Evolutionary conservation across 2,888 invertebrate genomes (phyloP).

Genomic region (Sinhomidia bicolor): DNA sequence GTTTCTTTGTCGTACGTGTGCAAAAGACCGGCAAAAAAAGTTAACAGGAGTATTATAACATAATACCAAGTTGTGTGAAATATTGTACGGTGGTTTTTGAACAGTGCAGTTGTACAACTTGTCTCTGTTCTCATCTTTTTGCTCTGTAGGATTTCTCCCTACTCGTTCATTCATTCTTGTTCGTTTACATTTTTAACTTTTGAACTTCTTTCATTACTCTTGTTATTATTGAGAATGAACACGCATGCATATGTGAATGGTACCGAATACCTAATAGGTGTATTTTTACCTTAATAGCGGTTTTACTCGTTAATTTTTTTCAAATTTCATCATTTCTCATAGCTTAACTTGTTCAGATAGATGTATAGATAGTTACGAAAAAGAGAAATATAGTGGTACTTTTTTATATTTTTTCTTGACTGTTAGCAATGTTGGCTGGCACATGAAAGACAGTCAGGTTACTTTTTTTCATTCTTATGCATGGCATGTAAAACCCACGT

Average conservation of each 20-base stretch:
- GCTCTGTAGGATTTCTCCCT: constrained; percentile 30
- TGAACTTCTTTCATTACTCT: constrained; percentile 6
- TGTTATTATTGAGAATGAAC: not conserved
- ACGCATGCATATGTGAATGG: not conserved
- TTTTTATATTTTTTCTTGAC: not conserved
- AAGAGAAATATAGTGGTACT: constrained; percentile 1
- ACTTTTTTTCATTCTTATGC: too few species aligned
- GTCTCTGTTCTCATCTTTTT: constrained; percentile 40
- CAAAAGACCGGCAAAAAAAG: not conserved
- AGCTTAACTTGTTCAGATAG: not conserved
- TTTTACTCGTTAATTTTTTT: not conserved
- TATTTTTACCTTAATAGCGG: constrained; percentile 7
- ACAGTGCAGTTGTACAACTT: not conserved
- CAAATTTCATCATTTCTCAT: constrained; percentile 15
- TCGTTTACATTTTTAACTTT: not conserved
- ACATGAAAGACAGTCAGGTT: not conserved
- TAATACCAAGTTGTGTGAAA: not conserved
- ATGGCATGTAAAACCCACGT: constrained; percentile 3
- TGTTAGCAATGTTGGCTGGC: constrained; percentile 24
- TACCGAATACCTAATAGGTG: not conserved
- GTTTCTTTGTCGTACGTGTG: not conserved
- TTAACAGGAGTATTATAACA: not conserved
- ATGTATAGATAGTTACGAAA: not conserved
- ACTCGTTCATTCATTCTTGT: constrained; percentile 13
- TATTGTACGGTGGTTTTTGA: not conserved